phyloP scores from a whole-genome alignment of 2,888 invertebrate genomes.

The Miltochrista miniata region DNA sequence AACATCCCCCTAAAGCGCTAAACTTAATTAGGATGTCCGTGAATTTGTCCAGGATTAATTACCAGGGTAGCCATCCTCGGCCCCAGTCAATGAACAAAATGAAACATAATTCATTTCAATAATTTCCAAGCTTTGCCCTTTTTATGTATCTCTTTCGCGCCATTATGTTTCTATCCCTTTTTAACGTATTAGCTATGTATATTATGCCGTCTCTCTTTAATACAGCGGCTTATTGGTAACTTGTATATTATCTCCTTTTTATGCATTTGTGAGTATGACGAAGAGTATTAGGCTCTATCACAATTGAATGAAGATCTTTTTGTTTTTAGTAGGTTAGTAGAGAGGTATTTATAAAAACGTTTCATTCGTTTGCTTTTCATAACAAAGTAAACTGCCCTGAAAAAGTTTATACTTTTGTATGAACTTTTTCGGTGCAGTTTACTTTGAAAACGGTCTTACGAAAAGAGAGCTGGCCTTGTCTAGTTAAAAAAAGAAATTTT shows the following conservation, averaged over 20 bases:
- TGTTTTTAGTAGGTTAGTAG: too few species aligned
- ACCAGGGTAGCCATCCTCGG: conserved; percentile 36
- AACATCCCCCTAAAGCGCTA: conserved; percentile 8
- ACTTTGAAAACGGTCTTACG: too few species aligned
- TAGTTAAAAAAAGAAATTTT: too few species aligned
- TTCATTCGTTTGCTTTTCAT: too few species aligned
- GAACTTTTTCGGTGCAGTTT: too few species aligned
- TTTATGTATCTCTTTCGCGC: conserved; percentile 36
- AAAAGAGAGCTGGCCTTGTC: too few species aligned
- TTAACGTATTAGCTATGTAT: conserved; percentile 19
- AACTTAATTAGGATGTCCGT: conserved; percentile 49
- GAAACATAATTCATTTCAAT: conserved; percentile 70
- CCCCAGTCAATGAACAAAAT: conserved; percentile 62
- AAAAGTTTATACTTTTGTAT: too few species aligned
- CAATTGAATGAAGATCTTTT: not conserved
- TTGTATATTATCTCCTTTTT: conserved; percentile 66
- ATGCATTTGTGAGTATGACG: conserved; percentile 47
- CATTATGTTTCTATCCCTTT: conserved; percentile 33
- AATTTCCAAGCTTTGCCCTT: conserved; percentile 63
- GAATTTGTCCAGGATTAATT: conserved; percentile 47
- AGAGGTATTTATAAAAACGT: too few species aligned
- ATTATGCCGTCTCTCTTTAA: conserved; percentile 50
- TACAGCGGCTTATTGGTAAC: conserved; percentile 57
- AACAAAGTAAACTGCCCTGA: too few species aligned
- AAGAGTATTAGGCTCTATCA: conserved; percentile 39